Evolutionary conservation across 2,797 vertebrate genomes (phyloP).

Genomic region (Falco naumanni): DNA sequence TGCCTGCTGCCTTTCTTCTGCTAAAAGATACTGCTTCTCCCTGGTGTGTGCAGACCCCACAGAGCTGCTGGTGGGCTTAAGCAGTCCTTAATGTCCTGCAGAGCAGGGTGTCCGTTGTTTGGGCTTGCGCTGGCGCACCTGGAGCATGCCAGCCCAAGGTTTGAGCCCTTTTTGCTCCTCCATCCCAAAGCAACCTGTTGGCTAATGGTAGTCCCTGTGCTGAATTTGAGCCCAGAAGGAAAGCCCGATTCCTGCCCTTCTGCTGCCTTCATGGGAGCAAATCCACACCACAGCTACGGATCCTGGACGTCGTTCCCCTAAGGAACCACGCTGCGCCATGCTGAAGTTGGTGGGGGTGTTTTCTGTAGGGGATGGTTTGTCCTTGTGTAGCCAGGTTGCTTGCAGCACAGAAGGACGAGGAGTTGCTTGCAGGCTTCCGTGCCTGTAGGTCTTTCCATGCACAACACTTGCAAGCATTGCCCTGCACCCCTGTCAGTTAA

Average conservation of each 20-base stretch:
- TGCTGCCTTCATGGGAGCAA: background rate
- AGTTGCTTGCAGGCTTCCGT: background rate
- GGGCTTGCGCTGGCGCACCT: background rate
- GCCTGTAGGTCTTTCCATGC: background rate
- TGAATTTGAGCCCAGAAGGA: background rate
- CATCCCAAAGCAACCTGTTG: background rate
- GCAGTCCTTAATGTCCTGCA: background rate
- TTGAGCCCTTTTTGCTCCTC: background rate
- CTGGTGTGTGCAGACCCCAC: background rate
- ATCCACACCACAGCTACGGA: accelerated
- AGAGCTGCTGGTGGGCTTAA: background rate
- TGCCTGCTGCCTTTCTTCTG: background rate
- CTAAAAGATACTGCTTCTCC: background rate
- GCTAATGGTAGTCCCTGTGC: background rate
- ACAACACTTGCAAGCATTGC: no score
- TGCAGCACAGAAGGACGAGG: background rate
- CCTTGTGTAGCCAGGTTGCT: background rate
- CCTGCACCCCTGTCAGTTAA: background rate
- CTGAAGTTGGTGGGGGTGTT: background rate
- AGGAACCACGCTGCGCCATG: accelerated
- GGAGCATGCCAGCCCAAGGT: background rate
- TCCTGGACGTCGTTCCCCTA: background rate
- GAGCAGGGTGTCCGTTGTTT: background rate
- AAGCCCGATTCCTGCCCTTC: background rate
- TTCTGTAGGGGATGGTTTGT: background rate